Base-by-base conservation (phyloP, 1,140 invertebrate species). In the Leptopilina clavipes region DNA sequence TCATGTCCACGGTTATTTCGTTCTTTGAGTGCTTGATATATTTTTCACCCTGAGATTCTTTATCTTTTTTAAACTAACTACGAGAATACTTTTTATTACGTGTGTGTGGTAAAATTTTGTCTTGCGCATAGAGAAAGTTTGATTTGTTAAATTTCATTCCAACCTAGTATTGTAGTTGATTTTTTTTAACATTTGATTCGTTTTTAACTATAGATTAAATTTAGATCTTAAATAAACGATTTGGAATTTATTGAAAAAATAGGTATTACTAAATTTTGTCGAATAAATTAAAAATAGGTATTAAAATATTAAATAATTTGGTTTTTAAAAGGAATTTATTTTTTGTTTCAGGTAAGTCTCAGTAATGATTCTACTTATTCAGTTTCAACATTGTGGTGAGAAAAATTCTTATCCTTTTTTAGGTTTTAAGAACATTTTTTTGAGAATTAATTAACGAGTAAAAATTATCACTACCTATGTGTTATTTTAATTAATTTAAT, bases 341-440 rank as follows among this genome's bases (percentile, higher is more conserved):
- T 65, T 65, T 31, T 65, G 56, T 65, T 65, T 65, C 59, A 65
- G 59, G 59, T 65, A 65, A 65, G 59, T 65, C 10, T 37, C 22
- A 31, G 12, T n/a, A 14, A 65, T 65, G 11, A 10, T 12, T 65
- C 6, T 25, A 37, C 14, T 22, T 11, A 37, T 65, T 37, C 56
- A 3, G 1, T 8, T 31, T 65, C 12, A 14, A 8, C 59, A 31
- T 37, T 31, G 1, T 22, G 59, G 25, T 65, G 25, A 65, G 59
- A 65, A 31, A 19, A 31, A n/a, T 31, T 31, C 5, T 31, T 31
- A 31, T 5, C 1, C 25, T 31, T 31, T 31, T 31, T 31, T 31
- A 31, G 25, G 1, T 31, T 2, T 1, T 31, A 5, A 31, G n/a
- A n/a, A n/a, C n/a, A n/a, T n/a, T n/a, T n/a, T n/a, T n/a, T n/a